These are phyloP conservation scores for Alcedo quadribrachys DNA, from an alignment of 2,797 vertebrate genomes.

Conservation along the genomic window DNA sequence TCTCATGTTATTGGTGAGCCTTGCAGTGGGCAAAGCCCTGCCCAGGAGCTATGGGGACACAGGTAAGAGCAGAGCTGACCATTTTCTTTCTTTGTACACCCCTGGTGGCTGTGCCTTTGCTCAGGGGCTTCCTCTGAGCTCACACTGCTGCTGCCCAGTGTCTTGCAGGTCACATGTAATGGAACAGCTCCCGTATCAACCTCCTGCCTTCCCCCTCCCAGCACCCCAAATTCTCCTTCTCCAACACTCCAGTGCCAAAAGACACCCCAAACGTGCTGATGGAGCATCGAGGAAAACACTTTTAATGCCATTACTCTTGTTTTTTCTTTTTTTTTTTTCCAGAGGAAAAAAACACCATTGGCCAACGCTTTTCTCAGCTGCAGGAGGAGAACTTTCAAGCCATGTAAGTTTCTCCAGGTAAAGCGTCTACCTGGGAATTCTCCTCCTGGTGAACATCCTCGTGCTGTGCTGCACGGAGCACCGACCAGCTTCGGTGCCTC, in stretches of 20 bases:
- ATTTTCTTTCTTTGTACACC: neutral
- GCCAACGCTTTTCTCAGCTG: conserved; percentile 14
- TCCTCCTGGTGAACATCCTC: too few species aligned
- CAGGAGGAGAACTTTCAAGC: conserved; percentile 20
- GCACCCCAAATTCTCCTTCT: neutral
- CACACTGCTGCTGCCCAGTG: neutral
- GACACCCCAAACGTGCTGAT: neutral
- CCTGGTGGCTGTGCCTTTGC: neutral
- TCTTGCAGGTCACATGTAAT: too few species aligned
- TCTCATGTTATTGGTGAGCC: conserved; percentile 34
- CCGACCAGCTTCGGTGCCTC: neutral
- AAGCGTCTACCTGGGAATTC: neutral
- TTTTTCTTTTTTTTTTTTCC: neutral
- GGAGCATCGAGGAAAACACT: neutral
- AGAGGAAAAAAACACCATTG: neutral
- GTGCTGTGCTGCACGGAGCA: too few species aligned
- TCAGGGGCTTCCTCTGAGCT: neutral
- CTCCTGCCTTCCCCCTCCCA: neutral
- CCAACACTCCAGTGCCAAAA: neutral
- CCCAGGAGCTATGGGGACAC: conserved; percentile 24
- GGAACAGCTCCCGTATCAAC: too few species aligned
- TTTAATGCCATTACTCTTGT: neutral
- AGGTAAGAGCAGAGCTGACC: conserved; percentile 57
- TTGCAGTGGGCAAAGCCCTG: conserved; percentile 35
- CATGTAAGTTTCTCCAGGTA: conserved; percentile 40